A percentile compares a stretch with the other conserved stretches of the same genome.
Conservation (phyloP, 2,797 vertebrate genomes). For the Siniperca scherzeri region DNA sequence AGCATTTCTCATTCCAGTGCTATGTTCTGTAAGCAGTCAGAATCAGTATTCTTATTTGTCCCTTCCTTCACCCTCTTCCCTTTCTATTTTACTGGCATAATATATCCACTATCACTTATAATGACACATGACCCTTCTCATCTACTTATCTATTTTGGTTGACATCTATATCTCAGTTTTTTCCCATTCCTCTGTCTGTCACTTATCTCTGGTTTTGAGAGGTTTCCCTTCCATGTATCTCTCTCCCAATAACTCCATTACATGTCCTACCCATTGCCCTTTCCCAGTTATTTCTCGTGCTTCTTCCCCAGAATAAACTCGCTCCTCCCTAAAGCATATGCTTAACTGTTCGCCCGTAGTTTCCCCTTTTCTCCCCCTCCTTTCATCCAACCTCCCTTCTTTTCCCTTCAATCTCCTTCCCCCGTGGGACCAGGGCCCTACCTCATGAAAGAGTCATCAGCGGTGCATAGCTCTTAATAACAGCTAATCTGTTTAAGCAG, state of each 20-base stretch:
- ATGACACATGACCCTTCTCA: slow-evolving; percentile 37
- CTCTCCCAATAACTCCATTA: slow-evolving; percentile 41
- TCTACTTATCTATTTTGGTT: slow-evolving; percentile 43
- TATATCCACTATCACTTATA: slow-evolving; percentile 25
- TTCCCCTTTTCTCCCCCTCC: slow-evolving; percentile 9
- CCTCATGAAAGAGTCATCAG: slow-evolving; percentile 86
- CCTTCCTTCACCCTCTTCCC: background rate
- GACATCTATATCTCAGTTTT: slow-evolving; percentile 48
- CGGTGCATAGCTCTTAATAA: slow-evolving; percentile 83
- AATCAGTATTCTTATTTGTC: slow-evolving; percentile 6
- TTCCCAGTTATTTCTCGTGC: background rate
- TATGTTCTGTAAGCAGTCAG: background rate
- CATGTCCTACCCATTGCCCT: slow-evolving; percentile 22
- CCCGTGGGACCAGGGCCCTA: slow-evolving; percentile 61
- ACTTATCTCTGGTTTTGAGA: slow-evolving; percentile 42
- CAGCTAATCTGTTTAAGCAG: slow-evolving; percentile 87
- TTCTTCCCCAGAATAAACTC: slow-evolving; percentile 13
- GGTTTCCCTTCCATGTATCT: slow-evolving; percentile 1
- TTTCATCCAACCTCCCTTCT: slow-evolving; percentile 34
- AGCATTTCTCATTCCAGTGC: background rate
- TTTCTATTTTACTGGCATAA: slow-evolving; percentile 19
- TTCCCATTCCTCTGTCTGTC: slow-evolving; percentile 18
- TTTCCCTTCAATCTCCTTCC: slow-evolving; percentile 54
- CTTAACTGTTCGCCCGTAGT: slow-evolving; percentile 32
- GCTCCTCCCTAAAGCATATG: slow-evolving; percentile 18